These are phyloP conservation scores for Leuctra nigra DNA, from an alignment of 2,888 invertebrate species.

Conservation along the genomic window DNA sequence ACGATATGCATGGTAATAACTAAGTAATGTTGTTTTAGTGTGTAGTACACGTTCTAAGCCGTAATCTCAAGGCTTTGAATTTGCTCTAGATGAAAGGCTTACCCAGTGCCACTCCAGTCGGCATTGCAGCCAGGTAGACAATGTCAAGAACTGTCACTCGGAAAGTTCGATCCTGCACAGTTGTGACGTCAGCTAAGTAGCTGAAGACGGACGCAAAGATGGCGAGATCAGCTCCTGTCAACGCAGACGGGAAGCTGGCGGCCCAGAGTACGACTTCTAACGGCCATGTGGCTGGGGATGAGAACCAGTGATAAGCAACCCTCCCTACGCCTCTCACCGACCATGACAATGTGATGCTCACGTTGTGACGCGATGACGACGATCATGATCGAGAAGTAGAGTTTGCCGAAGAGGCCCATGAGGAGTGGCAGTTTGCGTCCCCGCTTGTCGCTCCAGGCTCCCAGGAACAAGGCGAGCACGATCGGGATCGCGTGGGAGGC, in stretches of 20 bases:
- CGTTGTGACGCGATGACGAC: constrained; percentile 59
- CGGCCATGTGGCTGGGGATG: constrained; percentile 53
- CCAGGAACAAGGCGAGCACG: constrained; percentile 68
- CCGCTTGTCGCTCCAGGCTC: constrained; percentile 74
- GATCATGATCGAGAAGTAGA: constrained; percentile 68
- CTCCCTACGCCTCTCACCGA: no score
- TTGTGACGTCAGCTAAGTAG: constrained; percentile 73
- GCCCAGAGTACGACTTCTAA: constrained; percentile 66
- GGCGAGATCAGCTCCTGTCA: constrained; percentile 72
- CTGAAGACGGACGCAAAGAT: constrained; percentile 74
- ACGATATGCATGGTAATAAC: no score
- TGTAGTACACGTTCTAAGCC: no score
- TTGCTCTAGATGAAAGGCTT: no score
- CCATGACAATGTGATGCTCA: no score
- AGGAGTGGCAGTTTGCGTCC: constrained; percentile 68
- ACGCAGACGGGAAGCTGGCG: constrained; percentile 66
- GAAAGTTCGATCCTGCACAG: constrained; percentile 60
- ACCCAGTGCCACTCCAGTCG: constrained; percentile 71
- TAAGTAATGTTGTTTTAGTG: no score
- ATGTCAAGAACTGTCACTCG: constrained; percentile 77
- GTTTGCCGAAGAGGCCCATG: constrained; percentile 64
- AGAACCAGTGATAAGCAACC: neutral
- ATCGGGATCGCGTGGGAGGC: constrained; percentile 68
- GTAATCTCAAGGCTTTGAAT: no score
- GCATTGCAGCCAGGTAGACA: constrained; percentile 76